phyloP scores from a whole-genome alignment of 2,113 vertebrate species.

The Lagopus leucura region DNA sequence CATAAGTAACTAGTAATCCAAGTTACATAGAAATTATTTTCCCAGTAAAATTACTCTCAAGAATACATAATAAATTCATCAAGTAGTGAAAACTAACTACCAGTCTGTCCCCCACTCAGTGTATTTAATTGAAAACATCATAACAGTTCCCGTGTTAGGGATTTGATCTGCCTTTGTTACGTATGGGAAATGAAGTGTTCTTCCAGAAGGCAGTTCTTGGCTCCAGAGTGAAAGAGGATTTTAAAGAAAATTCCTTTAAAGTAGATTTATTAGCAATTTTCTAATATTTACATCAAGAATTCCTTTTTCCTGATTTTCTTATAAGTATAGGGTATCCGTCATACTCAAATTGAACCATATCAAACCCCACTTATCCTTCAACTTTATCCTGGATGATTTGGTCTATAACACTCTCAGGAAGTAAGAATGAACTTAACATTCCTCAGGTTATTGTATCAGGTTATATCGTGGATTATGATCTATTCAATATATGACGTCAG shows the following conservation, averaged over 20 bases:
- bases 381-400: background rate
- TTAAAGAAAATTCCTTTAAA: background rate
- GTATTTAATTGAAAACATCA: background rate
- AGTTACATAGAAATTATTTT: background rate
- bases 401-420: background rate
- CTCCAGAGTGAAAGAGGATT: background rate
- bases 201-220: background rate
- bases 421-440: background rate
- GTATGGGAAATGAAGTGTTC: background rate
- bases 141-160: background rate
- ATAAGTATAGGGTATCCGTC: background rate
- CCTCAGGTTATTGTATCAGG: background rate
- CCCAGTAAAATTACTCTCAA: background rate
- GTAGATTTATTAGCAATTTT: background rate
- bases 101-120: background rate
- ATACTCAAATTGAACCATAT: background rate
- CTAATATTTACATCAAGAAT: background rate
- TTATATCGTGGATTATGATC: background rate
- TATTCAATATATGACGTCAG: accelerated
- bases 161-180: background rate
- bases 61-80: background rate
- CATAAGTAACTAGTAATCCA: background rate
- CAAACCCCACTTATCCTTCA: background rate
- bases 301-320: background rate
- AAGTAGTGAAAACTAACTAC: background rate